A percentile compares a stretch with the other conserved stretches of the same genome.
Evolutionary conservation across 2,888 invertebrate species (phyloP).

Genomic region (Cantharis lateralis): DNA sequence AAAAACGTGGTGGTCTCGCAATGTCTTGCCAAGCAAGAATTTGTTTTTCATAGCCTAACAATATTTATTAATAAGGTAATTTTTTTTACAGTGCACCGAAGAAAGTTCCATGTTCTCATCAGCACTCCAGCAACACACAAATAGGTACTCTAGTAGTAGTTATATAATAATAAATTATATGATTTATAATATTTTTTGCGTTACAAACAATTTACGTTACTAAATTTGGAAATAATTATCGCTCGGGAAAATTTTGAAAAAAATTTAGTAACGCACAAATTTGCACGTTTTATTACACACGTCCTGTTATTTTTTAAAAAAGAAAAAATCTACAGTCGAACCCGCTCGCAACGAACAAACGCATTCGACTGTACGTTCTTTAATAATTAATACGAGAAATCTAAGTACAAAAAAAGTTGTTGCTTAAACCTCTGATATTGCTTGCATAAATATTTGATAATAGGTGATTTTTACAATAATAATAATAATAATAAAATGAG

Average conservation of each 20-base stretch:
- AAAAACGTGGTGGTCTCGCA: conserved; percentile 24
- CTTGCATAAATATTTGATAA: conserved; percentile 53
- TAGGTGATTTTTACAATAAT: conserved; percentile 36
- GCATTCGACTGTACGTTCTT: not conserved
- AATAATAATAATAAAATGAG: conserved; percentile 43
- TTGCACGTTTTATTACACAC: not conserved
- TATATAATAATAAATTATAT: conserved; percentile 24
- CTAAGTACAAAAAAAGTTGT: conserved; percentile 37
- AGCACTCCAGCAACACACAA: conserved; percentile 40
- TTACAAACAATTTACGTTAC: not conserved
- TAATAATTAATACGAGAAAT: conserved; percentile 20
- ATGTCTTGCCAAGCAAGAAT: conserved; percentile 34
- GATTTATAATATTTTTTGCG: conserved; percentile 14
- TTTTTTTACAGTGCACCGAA: conserved; percentile 49
- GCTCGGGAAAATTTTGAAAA: not conserved
- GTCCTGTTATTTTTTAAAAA: not conserved
- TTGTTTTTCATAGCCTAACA: conserved; percentile 51
- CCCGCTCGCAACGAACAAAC: not conserved
- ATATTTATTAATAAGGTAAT: conserved; percentile 53
- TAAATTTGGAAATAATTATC: not conserved
- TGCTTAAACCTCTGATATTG: conserved; percentile 50
- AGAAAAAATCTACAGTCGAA: not conserved
- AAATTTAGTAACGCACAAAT: not conserved
- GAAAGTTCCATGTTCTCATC: conserved; percentile 32
- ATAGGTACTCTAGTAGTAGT: conserved; percentile 57